A percentile compares a stretch with the other conserved stretches of the same genome.
Evolutionary conservation across 2,113 vertebrate genomes (phyloP).

Genomic region (Catharus fuscescens): DNA sequence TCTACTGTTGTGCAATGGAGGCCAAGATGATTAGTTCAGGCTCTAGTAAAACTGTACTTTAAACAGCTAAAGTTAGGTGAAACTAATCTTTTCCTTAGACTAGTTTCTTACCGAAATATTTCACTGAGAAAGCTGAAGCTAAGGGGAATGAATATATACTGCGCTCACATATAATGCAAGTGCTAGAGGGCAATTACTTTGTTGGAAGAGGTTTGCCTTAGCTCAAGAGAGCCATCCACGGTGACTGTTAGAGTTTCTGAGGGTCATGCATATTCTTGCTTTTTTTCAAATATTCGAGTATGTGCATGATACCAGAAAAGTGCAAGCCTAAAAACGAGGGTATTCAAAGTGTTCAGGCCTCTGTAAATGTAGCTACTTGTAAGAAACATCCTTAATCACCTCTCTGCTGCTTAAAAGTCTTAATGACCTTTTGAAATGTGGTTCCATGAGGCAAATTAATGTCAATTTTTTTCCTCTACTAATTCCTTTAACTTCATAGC

Average conservation of each 20-base stretch:
- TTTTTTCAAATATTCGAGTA: background rate
- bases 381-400: background rate
- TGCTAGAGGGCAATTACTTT: background rate
- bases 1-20: background rate
- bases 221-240: background rate
- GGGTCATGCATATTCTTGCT: background rate
- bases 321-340: background rate
- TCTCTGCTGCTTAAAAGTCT: background rate
- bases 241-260: background rate
- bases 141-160: background rate
- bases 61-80: background rate
- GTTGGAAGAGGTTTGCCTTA: background rate
- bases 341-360: background rate
- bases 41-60: background rate
- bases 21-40: background rate
- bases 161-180: background rate
- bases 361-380: background rate
- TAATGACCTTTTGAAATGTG: background rate
- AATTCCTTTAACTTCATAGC: background rate
- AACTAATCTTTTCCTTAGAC: background rate
- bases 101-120: background rate
- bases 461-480: background rate
- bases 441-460: background rate
- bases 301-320: background rate
- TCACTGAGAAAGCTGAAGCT: background rate